These are phyloP conservation scores for Paedocypris sp. DNA, from an alignment of 2,113 vertebrate species.

Conservation along the genomic window DNA sequence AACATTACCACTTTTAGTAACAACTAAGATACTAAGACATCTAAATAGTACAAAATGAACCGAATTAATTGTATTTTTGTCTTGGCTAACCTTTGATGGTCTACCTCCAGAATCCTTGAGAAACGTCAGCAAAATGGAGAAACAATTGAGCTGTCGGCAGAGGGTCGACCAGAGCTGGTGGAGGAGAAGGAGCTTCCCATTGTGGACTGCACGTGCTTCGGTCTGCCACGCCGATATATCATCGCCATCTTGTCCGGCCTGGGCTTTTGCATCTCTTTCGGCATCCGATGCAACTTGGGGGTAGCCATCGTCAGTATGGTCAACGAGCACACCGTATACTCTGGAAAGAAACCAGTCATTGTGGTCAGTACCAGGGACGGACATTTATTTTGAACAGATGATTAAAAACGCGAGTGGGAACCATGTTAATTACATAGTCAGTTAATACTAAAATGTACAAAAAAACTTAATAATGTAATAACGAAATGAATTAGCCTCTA, in stretches of 20 bases:
- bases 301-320: conserved; percentile 95
- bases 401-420: neutral
- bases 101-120: conserved; percentile 66
- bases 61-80: neutral
- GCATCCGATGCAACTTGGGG: conserved; percentile 86
- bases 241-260: conserved; percentile 86
- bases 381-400: neutral
- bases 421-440: too few species aligned
- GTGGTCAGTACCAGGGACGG: conserved; percentile 56
- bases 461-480: too few species aligned
- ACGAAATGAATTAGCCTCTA: too few species aligned
- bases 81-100: neutral
- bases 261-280: conserved; percentile 90
- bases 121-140: conserved; percentile 75
- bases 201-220: conserved; percentile 84
- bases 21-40: too few species aligned
- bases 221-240: conserved; percentile 80
- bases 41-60: too few species aligned
- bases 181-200: conserved; percentile 77
- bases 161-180: conserved; percentile 69
- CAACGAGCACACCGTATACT: conserved; percentile 79
- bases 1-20: too few species aligned
- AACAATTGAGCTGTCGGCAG: conserved; percentile 78
- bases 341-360: conserved; percentile 72
- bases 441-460: too few species aligned